These are phyloP conservation scores for Eustalomyia histrio DNA, from an alignment of 2,888 invertebrate species.

Conservation along the genomic window DNA sequence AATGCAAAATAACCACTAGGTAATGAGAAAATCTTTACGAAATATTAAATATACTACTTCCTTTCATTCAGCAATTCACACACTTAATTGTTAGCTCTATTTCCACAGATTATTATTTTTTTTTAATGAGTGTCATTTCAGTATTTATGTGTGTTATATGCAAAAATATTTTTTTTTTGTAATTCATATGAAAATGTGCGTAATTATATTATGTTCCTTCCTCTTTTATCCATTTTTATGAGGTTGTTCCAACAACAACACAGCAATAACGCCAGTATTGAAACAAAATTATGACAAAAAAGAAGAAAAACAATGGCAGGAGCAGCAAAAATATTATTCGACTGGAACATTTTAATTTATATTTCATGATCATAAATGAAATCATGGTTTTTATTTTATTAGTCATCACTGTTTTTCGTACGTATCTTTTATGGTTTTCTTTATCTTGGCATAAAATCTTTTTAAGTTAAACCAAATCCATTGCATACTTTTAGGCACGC, in stretches of 20 bases:
- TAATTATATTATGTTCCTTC: not conserved
- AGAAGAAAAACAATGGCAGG: not conserved
- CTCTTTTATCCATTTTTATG: not conserved
- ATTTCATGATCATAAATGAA: slow-evolving; percentile 20
- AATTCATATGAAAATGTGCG: not conserved
- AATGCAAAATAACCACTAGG: too few relatives aligned
- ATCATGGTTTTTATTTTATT: slow-evolving; percentile 20
- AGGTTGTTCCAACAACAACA: not conserved
- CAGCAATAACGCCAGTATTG: not conserved
- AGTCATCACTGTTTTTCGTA: slow-evolving; percentile 6
- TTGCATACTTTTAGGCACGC: slow-evolving; percentile 56
- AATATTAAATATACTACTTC: too few relatives aligned
- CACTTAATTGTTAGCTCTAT: too few relatives aligned
- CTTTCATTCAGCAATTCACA: too few relatives aligned
- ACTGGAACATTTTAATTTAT: slow-evolving; percentile 13
- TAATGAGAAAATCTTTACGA: too few relatives aligned
- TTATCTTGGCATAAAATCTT: not conserved
- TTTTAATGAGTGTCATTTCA: not conserved
- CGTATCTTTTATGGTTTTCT: not conserved
- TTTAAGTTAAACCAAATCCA: slow-evolving; percentile 13
- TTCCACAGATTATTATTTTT: not conserved
- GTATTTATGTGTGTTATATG: not conserved
- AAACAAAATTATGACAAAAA: not conserved
- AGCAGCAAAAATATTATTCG: not conserved
- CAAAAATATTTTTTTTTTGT: slow-evolving; percentile 1